Conservation (phyloP, 2,113 vertebrate species). For the Engystomops pustulosus region DNA sequence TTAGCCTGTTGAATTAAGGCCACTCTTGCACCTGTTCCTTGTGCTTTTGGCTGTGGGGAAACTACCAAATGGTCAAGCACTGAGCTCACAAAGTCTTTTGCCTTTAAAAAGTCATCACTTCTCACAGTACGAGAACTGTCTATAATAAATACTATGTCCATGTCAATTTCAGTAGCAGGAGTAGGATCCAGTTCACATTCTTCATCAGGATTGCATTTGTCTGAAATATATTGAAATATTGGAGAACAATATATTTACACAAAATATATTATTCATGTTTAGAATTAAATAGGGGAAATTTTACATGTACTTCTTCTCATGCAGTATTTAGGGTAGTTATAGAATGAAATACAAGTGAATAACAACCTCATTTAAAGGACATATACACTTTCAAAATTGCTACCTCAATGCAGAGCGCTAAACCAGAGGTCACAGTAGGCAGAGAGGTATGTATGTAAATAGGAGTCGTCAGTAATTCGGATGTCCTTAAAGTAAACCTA, state of each 20-base stretch:
- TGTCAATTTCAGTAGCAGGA: conserved; percentile 66
- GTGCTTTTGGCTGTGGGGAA: conserved; percentile 65
- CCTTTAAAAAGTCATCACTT: conserved; percentile 70
- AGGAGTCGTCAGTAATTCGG: too few species aligned
- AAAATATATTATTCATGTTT: background rate
- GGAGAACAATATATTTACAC: too few species aligned
- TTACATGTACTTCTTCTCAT: too few species aligned
- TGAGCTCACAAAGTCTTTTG: conserved; percentile 76
- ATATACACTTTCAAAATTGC: too few species aligned
- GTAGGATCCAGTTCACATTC: conserved; percentile 65
- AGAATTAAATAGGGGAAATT: background rate
- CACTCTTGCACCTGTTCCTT: conserved; percentile 67
- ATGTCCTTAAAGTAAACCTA: too few species aligned
- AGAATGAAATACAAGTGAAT: too few species aligned
- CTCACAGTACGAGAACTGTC: conserved; percentile 79
- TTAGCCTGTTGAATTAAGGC: conserved; percentile 77
- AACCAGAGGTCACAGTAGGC: too few species aligned
- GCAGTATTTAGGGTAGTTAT: too few species aligned
- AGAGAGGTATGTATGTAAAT: too few species aligned
- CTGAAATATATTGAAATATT: conserved; percentile 65
- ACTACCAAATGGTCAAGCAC: conserved; percentile 77
- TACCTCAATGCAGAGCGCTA: too few species aligned
- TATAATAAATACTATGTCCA: conserved; percentile 80
- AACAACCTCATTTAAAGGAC: too few species aligned
- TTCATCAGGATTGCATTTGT: conserved; percentile 73